A percentile compares a stretch with the other conserved stretches of the same genome.
Evolutionary conservation across 2,797 vertebrate species (phyloP).

Genomic region (Rhynchotus rufescens): DNA sequence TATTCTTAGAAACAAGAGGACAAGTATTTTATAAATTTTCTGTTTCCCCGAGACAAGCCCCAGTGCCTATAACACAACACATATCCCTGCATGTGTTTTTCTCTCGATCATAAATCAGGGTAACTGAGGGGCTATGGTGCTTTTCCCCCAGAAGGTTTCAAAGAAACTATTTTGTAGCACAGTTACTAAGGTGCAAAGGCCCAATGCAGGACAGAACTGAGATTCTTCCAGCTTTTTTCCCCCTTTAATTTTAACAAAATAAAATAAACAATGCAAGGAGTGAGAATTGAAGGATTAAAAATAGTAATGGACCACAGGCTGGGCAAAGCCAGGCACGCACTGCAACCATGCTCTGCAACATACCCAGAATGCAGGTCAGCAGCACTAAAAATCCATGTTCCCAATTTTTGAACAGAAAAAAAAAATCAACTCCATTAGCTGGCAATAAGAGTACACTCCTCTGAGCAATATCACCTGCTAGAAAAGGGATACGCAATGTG

Average conservation of each 20-base stretch:
- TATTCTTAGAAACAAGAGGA: not conserved
- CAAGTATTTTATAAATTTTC: not conserved
- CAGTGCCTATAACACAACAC: not conserved
- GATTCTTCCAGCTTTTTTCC: not conserved
- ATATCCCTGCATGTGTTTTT: not conserved
- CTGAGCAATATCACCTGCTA: not conserved
- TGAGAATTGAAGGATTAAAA: not conserved
- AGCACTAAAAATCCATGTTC: not conserved
- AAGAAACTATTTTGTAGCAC: not conserved
- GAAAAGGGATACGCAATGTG: not conserved
- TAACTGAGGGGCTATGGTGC: not conserved
- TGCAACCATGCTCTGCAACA: not conserved
- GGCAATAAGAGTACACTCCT: not conserved
- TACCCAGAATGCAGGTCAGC: not conserved
- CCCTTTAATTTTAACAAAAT: not conserved
- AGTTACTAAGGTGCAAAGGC: not conserved
- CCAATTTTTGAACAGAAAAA: not conserved
- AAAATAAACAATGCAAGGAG: not conserved
- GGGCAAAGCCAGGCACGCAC: not conserved
- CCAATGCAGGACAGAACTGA: not conserved
- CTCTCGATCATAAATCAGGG: not conserved
- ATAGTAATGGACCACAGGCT: not conserved
- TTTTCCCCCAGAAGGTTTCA: not conserved
- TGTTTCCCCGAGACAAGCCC: not conserved
- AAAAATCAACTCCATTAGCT: not conserved